These are phyloP conservation scores for Eremophila alpestris DNA, from an alignment of 2,797 vertebrate genomes.

Conservation along the genomic window DNA sequence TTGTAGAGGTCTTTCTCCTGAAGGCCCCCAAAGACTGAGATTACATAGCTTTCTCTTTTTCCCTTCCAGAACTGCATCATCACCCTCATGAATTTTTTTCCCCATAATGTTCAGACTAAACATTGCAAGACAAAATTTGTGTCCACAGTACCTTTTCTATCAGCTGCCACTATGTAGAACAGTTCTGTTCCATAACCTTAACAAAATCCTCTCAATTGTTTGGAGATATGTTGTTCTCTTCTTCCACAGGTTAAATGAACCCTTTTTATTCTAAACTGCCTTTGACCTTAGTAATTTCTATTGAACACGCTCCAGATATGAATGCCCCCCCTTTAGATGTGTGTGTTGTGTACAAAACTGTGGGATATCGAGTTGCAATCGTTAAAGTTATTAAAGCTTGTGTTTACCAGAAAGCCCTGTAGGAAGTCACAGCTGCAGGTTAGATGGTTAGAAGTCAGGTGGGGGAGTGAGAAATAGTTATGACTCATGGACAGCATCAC, in stretches of 20 bases:
- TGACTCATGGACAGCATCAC: too few species aligned
- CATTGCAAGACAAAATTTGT: background rate
- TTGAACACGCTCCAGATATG: accelerated
- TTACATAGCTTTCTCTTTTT: background rate
- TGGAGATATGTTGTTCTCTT: background rate
- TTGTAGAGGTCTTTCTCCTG: background rate
- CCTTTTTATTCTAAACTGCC: background rate
- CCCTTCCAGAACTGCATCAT: background rate
- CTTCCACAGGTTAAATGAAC: background rate
- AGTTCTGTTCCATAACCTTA: background rate
- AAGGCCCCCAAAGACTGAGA: background rate
- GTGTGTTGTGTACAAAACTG: background rate
- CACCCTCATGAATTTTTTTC: background rate
- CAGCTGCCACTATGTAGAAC: background rate
- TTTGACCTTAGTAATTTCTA: background rate
- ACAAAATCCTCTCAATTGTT: background rate
- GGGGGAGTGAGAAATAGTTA: too few species aligned
- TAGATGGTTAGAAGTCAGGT: too few species aligned
- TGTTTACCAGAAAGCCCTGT: too few species aligned
- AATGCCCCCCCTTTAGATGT: background rate
- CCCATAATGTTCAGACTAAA: background rate
- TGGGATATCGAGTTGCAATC: too few species aligned
- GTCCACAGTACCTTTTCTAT: background rate
- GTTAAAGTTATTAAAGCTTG: too few species aligned
- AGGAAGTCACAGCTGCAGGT: too few species aligned